Evolutionary conservation across 2,797 vertebrate species (phyloP), one percentile per base, ranked within the genome.

Genomic region (Ataeniobius toweri): DNA sequence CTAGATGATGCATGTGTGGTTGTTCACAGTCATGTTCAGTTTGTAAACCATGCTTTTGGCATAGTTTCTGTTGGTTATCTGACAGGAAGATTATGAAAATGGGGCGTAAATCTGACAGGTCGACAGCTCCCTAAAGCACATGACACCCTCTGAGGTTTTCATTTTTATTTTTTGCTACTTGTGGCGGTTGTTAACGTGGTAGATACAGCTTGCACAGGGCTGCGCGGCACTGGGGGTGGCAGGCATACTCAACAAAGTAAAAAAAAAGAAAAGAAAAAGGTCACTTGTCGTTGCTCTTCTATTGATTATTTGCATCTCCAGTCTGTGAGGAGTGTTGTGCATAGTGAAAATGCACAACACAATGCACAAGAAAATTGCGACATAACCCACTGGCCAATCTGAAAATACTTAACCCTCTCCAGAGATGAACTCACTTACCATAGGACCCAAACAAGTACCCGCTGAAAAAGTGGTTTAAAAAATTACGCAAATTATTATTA

Each of bases 1-100:
- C 78, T 20, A 39, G 39, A 48, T 88, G 79, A 80, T 83, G 71
- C 83, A 78, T 3, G 28, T 75, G 71, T 7, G 13, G 20, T 13
- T 2, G 14, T 69, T 80, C 26, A 55, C 50, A 44, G 10, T 2
- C 3, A 0, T 59, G 7, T 44, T 68, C 39, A n/a, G 22, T 13
- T 41, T 10, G 39, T 68, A 24, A 68, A 68, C 14, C 20, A 39
- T 13, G 10, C 13, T 68, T 53, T 41, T 63, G n/a, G 7, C 22
- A 36, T 13, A 2, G 71, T 70, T 74, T 71, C 44, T 41, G 12
- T 76, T 56, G 31, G 1, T 13, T 8, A 28, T 26, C 51, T 55
- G 10, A 28, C 44, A 3, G 8, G 50, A 22, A 0, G 2, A 7
- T 0, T 10, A 3, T 0, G 12, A 26, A 46, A 44, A 58, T 36